Evolutionary conservation across 2,888 invertebrate genomes (phyloP).

Genomic region (Steinernema carpocapsae): DNA sequence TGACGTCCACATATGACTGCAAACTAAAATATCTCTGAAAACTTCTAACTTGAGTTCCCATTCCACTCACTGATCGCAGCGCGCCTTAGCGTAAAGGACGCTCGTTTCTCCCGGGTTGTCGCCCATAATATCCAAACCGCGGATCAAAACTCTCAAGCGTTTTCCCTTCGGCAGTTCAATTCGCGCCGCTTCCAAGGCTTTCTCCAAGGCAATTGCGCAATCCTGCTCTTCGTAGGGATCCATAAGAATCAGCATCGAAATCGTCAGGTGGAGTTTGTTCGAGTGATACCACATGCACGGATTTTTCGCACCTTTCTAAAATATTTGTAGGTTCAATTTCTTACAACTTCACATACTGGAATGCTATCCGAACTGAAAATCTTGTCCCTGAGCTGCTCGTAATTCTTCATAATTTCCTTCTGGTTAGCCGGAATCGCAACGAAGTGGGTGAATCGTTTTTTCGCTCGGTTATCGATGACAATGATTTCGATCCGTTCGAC

Average conservation of each 20-base stretch:
- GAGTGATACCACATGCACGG: neutral
- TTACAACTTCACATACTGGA: neutral
- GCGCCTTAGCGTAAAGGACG: conserved; percentile 2
- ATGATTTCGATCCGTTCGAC: neutral
- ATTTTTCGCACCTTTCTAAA: neutral
- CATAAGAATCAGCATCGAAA: conserved; percentile 5
- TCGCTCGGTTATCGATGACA: conserved; percentile 10
- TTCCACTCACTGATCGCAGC: neutral
- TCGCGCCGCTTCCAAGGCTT: neutral
- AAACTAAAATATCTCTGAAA: neutral
- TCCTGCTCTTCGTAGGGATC: neutral
- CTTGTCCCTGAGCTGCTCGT: neutral
- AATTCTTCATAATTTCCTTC: conserved; percentile 10
- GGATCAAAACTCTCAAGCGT: neutral
- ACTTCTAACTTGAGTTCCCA: neutral
- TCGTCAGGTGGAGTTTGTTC: conserved; percentile 20
- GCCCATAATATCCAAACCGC: conserved; percentile 27
- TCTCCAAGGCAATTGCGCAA: neutral
- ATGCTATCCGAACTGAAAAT: neutral
- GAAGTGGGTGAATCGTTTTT: conserved; percentile 16
- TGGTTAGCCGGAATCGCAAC: conserved; percentile 2
- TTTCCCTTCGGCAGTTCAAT: neutral
- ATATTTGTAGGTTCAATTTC: neutral
- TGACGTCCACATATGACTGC: neutral
- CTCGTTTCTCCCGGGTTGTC: neutral